These are phyloP conservation scores for Propsilocerus akamusi DNA, from an alignment of 1,140 invertebrate genomes.

Conservation along the genomic window DNA sequence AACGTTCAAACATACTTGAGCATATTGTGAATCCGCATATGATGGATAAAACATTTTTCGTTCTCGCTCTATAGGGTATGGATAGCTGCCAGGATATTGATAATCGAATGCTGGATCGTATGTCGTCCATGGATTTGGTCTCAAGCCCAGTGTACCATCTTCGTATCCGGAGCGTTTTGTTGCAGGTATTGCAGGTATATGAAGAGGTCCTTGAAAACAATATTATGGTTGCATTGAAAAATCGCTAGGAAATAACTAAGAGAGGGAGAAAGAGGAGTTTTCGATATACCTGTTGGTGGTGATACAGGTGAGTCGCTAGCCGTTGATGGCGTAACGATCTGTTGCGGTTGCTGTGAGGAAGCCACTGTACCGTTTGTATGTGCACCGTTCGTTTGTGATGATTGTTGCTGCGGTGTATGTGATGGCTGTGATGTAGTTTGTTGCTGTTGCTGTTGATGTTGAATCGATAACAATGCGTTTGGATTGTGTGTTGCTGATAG, in stretches of 20 bases:
- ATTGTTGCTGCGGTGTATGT: constrained; percentile 6
- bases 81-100: constrained; percentile 15
- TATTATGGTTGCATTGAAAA: not conserved
- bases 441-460: constrained; percentile 15
- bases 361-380: constrained; percentile 20
- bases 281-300: constrained; percentile 21
- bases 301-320: constrained; percentile 25
- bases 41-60: constrained; percentile 22
- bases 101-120: constrained; percentile 21
- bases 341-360: constrained; percentile 20
- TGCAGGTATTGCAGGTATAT: constrained; percentile 17
- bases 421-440: constrained; percentile 6
- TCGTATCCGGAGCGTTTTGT: constrained; percentile 21
- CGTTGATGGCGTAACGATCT: constrained; percentile 24
- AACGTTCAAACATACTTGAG: constrained; percentile 14
- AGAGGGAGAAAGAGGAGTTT: not conserved
- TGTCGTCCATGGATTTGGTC: constrained; percentile 22
- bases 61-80: constrained; percentile 20
- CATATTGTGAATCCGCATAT: constrained; percentile 22
- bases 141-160: constrained; percentile 21
- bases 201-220: constrained; percentile 13
- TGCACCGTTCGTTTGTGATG: constrained; percentile 2
- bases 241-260: not conserved
- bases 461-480: constrained; percentile 8
- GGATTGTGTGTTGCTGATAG: constrained; percentile 14